Base-by-base conservation (phyloP, 2,888 invertebrate species). In the Drosophila neotestacea region DNA sequence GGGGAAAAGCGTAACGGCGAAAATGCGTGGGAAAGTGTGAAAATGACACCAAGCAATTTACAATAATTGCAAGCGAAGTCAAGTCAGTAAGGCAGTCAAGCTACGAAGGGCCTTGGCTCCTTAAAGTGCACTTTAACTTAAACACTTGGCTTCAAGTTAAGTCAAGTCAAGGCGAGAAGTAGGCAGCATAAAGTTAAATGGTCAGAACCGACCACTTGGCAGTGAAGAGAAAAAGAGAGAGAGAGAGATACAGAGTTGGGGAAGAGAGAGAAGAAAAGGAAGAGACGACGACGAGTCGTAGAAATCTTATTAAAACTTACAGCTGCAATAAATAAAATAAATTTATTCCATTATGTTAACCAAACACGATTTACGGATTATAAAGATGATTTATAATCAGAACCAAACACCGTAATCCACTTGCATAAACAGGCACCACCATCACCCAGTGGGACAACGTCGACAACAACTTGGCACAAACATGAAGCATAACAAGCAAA, bases 281-380 rank as follows among this genome's bases (percentile, higher is more conserved):
- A 50, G 61, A 10, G 42, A 16, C 5, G 16, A 32, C 9, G 62
- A 60, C 68, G 66, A 75, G 64, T 82, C 85, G 80, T 82, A 64
- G 88, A 84, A 85, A 81, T 85, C 85, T 84, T 85, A 85, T 85
- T 88, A 85, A 88, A 85, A 85, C 85, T 88, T 79, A 84, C 88
- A 81, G 85, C 89, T 79, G 88, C 87, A 85, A 85, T 89, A 89
- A 89, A 86, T 86, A 86, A 89, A 82, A 89, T 85, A 88, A 89
- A 87, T 88, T 83, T 89, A 87, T 90, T 87, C 90, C 87, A 89
- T 87, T 87, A 89, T 85, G 88, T 86, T 90, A 88, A 83, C 88
- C 88, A 86, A 86, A 86, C 87, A 87, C 87, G 90, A 87, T 87
- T 89, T 89, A 86, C 86, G 86, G 88, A 87, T 87, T 87, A 87